These are phyloP conservation scores for Poecile atricapillus DNA, from an alignment of 2,113 vertebrate species.

Conservation along the genomic window DNA sequence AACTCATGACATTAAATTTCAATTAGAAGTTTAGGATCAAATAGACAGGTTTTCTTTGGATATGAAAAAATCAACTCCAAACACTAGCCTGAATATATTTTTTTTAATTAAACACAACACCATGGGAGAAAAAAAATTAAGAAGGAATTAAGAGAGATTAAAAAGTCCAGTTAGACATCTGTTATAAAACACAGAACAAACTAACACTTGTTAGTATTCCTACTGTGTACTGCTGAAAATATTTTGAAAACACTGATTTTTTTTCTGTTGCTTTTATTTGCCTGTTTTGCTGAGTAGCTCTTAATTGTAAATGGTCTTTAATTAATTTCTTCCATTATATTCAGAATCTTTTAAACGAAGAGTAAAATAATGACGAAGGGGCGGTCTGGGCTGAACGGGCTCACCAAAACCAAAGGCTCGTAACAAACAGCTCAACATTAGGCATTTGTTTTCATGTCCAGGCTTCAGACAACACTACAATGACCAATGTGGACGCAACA, in stretches of 20 bases:
- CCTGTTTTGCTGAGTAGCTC: neutral
- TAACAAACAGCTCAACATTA: neutral
- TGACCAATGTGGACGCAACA: neutral
- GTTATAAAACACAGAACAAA: neutral
- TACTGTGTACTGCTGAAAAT: neutral
- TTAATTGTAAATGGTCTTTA: neutral
- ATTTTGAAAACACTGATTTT: neutral
- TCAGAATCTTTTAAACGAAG: neutral
- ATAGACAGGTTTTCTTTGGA: neutral
- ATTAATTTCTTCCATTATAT: neutral
- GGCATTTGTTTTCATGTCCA: neutral
- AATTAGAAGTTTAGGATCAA: neutral
- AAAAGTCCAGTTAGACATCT: neutral
- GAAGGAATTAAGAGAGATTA: neutral
- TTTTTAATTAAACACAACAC: neutral
- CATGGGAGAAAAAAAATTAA: neutral
- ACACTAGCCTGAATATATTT: neutral
- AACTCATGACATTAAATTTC: neutral
- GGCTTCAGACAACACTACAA: neutral
- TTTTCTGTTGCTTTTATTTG: neutral
- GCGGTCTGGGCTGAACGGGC: fast-evolving
- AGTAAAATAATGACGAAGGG: neutral
- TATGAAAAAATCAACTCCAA: neutral
- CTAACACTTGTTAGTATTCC: neutral
- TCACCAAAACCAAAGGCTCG: neutral